Percentiles rank a stretch among this genome's conserved stretches.
These are phyloP conservation scores for Botrylloides violaceus DNA, from an alignment of 23 tunicate species.

Conservation along the genomic window DNA sequence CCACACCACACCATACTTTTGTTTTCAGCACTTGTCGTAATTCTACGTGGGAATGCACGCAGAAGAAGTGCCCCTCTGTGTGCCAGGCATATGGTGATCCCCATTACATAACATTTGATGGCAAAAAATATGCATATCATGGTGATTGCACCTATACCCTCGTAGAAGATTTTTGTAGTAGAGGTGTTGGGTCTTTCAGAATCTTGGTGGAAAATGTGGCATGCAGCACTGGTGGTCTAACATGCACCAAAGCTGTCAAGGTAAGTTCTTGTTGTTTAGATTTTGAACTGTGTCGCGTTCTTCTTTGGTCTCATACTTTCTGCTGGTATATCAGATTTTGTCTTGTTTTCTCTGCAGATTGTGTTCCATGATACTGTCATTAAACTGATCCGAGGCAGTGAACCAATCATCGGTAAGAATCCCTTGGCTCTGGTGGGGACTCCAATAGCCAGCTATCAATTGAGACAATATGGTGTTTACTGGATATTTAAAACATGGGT, in stretches of 20 bases:
- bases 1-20: no score
- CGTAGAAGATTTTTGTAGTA: constrained; percentile 87
- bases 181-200: constrained; percentile 73
- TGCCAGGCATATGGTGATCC: constrained; percentile 95
- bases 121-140: constrained; percentile 58
- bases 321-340: no score
- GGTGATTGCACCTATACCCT: constrained; percentile 90
- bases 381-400: constrained; percentile 80
- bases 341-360: background rate
- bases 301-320: no score
- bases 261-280: constrained; percentile 24
- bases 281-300: no score
- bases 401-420: constrained; percentile 60
- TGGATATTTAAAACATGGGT: constrained; percentile 71
- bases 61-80: constrained; percentile 61
- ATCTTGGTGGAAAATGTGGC: constrained; percentile 91
- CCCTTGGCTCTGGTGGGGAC: constrained; percentile 70
- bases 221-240: constrained; percentile 96
- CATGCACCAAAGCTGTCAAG: constrained; percentile 96
- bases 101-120: constrained; percentile 86
- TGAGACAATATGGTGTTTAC: constrained; percentile 56
- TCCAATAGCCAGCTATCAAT: constrained; percentile 66
- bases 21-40: constrained; percentile 66
- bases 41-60: constrained; percentile 72
- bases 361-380: constrained; percentile 66